phyloP scores from a whole-genome alignment of 2,888 invertebrate species.

The Hypomecis atomaria region DNA sequence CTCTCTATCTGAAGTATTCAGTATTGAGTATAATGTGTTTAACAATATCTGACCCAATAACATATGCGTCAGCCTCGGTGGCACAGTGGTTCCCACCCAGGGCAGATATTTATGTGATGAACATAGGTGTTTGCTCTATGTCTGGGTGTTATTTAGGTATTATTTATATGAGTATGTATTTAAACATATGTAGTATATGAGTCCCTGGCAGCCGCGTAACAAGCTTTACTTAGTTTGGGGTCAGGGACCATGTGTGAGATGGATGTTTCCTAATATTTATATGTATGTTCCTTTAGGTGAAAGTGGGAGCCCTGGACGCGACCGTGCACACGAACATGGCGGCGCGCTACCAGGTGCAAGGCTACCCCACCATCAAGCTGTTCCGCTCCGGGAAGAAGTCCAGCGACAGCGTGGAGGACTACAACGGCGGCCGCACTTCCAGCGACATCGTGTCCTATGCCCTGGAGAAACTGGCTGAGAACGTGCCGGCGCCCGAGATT shows the following conservation, averaged over 20 bases:
- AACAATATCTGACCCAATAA: too few relatives aligned
- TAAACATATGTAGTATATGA: too few relatives aligned
- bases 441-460: constrained; percentile 97
- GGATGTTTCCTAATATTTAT: not conserved
- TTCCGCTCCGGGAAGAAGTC: constrained; percentile 92
- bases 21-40: too few relatives aligned
- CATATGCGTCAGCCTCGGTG: too few relatives aligned
- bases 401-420: constrained; percentile 89
- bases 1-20: too few relatives aligned
- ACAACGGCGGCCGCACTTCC: constrained; percentile 96
- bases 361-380: constrained; percentile 98
- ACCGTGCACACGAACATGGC: constrained; percentile 95
- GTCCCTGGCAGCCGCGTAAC: too few relatives aligned
- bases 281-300: constrained; percentile 75
- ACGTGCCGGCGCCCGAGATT: constrained; percentile 95
- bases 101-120: too few relatives aligned
- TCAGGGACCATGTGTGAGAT: not conserved
- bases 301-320: constrained; percentile 98
- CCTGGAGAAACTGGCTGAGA: constrained; percentile 92
- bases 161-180: too few relatives aligned
- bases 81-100: too few relatives aligned
- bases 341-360: constrained; percentile 93
- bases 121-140: too few relatives aligned
- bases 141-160: too few relatives aligned
- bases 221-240: too few relatives aligned